Percentiles rank a stretch among this genome's conserved stretches.
These are phyloP conservation scores for Galago senegalensis DNA, from an alignment of 2,797 vertebrate species.

Conservation along the genomic window DNA sequence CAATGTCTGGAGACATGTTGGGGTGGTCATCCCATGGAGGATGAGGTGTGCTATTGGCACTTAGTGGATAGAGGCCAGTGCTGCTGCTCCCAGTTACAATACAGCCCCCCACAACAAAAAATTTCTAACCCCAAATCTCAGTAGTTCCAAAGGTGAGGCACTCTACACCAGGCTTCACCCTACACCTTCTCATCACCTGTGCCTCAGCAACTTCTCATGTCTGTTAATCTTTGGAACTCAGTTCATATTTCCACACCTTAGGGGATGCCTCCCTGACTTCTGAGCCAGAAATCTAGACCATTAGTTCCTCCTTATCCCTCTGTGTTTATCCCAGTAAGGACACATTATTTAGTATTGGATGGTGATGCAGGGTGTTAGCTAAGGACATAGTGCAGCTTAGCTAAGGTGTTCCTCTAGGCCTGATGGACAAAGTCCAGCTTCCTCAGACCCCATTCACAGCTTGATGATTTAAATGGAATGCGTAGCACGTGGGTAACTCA, in stretches of 20 bases:
- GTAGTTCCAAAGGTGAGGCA: neutral
- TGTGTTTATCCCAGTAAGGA: neutral
- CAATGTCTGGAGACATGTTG: neutral
- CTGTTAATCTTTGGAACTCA: neutral
- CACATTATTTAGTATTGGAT: neutral
- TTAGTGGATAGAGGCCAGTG: neutral
- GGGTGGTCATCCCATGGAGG: too few species aligned
- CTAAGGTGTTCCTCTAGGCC: too few species aligned
- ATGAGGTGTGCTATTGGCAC: neutral
- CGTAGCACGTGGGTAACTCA: too few species aligned
- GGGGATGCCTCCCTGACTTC: neutral
- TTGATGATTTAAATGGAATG: too few species aligned
- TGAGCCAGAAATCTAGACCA: neutral
- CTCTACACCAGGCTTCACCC: neutral
- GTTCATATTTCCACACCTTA: neutral
- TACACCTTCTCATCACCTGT: neutral
- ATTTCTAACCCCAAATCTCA: neutral
- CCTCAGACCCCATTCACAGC: too few species aligned
- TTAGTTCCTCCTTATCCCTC: neutral
- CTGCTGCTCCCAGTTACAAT: neutral
- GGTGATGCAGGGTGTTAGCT: neutral
- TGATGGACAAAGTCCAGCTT: too few species aligned
- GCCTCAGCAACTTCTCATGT: neutral
- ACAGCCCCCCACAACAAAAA: accelerated
- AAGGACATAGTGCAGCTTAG: too few species aligned